Evolutionary conservation across 2,888 invertebrate genomes (phyloP).

Genomic region (Altica lythri): DNA sequence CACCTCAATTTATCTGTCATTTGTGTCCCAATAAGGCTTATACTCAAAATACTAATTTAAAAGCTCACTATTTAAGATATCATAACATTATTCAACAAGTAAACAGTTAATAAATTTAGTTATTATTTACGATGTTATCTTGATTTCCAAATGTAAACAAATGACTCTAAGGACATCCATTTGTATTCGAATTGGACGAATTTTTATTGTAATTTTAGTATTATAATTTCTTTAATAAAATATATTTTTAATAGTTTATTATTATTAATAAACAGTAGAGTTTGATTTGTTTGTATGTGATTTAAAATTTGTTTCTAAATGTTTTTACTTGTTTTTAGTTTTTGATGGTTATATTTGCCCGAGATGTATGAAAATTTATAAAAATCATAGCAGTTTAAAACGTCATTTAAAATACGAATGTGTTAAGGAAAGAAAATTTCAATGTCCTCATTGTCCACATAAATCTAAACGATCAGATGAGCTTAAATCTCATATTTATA

Average conservation of each 20-base stretch:
- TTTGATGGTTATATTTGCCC: conserved; percentile 55
- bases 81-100: conserved; percentile 2
- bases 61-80: conserved; percentile 9
- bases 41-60: conserved; percentile 17
- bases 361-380: conserved; percentile 75
- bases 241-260: too few relatives aligned
- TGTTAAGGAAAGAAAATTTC: conserved; percentile 47
- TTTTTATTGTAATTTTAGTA: too few relatives aligned
- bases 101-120: too few relatives aligned
- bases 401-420: conserved; percentile 75
- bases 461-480: conserved; percentile 27
- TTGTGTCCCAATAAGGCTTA: conserved; percentile 19
- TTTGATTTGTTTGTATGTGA: background rate
- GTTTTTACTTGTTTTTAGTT: conserved; percentile 8
- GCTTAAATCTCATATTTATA: conserved; percentile 21
- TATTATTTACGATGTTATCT: too few relatives aligned
- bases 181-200: too few relatives aligned
- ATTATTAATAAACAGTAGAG: background rate
- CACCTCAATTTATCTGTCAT: conserved; percentile 37
- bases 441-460: conserved; percentile 17
- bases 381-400: conserved; percentile 69
- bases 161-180: too few relatives aligned
- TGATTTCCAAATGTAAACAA: too few relatives aligned
- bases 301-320: background rate
- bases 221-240: too few relatives aligned